Evolutionary conservation across 2,888 invertebrate genomes (phyloP).

Genomic region (Thysanoteuthis rhombus): DNA sequence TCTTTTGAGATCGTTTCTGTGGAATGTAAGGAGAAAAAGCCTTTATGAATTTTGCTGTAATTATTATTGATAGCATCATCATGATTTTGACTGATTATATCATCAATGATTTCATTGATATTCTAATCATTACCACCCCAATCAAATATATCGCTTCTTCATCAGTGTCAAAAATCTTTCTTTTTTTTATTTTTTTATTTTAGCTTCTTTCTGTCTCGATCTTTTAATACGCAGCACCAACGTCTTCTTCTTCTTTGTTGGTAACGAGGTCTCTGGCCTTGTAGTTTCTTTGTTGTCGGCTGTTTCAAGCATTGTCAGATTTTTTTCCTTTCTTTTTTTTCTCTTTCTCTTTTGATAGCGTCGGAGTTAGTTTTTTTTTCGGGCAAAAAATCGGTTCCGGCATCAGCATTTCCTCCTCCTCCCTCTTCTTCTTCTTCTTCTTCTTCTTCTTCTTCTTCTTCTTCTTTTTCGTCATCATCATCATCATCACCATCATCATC

Average conservation of each 20-base stretch:
- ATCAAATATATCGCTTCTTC: background rate
- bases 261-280: too few relatives aligned
- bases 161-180: background rate
- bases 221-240: background rate
- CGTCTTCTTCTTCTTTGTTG: background rate
- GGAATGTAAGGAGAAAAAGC: background rate
- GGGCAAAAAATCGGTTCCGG: too few relatives aligned
- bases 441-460: too few relatives aligned
- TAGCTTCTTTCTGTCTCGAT: too few relatives aligned
- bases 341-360: background rate
- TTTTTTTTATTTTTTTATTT: too few relatives aligned
- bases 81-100: background rate
- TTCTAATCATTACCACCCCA: background rate
- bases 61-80: background rate
- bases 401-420: too few relatives aligned
- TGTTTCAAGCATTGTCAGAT: too few relatives aligned
- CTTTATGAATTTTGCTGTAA: background rate
- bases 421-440: too few relatives aligned
- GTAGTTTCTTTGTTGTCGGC: too few relatives aligned
- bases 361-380: background rate
- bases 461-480: background rate
- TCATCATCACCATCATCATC: background rate
- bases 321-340: background rate
- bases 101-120: background rate
- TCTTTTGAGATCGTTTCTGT: background rate